Base-by-base conservation (phyloP, 2,113 vertebrate genomes). In the Malurus cyaneus region DNA sequence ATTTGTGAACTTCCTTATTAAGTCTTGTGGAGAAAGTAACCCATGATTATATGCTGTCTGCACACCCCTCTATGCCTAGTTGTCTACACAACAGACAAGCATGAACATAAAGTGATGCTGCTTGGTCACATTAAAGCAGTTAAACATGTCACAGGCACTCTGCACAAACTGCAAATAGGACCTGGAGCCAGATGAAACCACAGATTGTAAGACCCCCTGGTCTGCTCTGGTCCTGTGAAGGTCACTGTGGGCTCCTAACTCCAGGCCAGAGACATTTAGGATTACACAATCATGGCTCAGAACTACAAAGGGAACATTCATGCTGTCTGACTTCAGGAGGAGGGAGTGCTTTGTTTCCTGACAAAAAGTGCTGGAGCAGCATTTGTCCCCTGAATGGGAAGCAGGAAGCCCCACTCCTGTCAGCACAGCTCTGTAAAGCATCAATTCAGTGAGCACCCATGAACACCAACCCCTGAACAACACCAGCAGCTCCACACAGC, bases 251-350 rank as follows among this genome's bases (percentile, higher is more conserved):
- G 32, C 71, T 94, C n/a, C 57, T 53, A 82, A 72, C 81, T 80
- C 18, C 54, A 86, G 46, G 64, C 32, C 82, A 92, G 50, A 86
- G 76, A 83, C 64, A 34, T 90, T 92, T 47, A 72, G 42, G 21
- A 78, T 88, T 93, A 74, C 69, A 88, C 72, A 95, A 60, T 54
- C 60, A 44, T 5, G 14, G 29, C 34, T 90, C 72, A 78, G 47
- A 73, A 73, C 86, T 90, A 94, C 86, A 96, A 93, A 92, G 67
- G 69, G 8, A 81, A 16, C 67, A 90, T 80, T 90, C 72, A 80
- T 12, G 5, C 8, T n/a, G 23, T 17, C 57, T 41, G 52, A 62
- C 76, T 84, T 52, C 21, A 70, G 56, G 41, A 93, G 39, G 64
- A 65, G 9, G 5, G 50, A 61, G 32, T 6, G 32, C 57, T 82